Evolutionary conservation across 1,140 invertebrate genomes (phyloP), one percentile per base, ranked within the genome.

Genomic region (Lordiphosa stackelbergi): DNA sequence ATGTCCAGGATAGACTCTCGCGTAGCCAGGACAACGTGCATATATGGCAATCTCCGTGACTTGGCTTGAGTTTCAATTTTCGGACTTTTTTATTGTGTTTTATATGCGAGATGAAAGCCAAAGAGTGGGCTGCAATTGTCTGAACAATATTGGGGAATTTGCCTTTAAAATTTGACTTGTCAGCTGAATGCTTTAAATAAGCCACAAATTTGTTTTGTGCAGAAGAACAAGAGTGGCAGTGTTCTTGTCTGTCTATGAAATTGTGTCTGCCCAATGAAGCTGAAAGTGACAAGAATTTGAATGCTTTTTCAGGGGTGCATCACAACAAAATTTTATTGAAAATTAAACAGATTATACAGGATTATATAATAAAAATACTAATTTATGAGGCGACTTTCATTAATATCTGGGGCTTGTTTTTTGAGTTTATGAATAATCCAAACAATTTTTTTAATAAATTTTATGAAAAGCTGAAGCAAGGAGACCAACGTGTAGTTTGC

Each of bases 281-380:
- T 57, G 59, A 57, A 63, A 49, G 34, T 52, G 58, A 66, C 47
- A 62, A 62, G 40, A 49, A 2, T 38, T 47, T 63, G 11, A 38
- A 51, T 35, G 55, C 19, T 55, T 41, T 66, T 62, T 40, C 9
- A 62, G 64, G 64, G 53, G 6, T 66, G 49, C 55, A 35, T n/a
- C 5, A 37, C 43, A 16, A 9, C 11, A 2, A 45, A 12, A 8
- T 9, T 40, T 19, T 12, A 34, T 8, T 22, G 38, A 34, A 37
- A 41, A 13, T n/a, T 41, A 31, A 41, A 4, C 5, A 38, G 36
- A 3, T 22, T 5, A 24, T 24, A 3, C 0, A 24, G 22, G 22
- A 5, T 4, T 24, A 6, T 24, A 4, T 24, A 6, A 5, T 4
- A 1, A 24, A 24, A 6, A 24, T 24, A 24, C 0, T 24, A 5